These are phyloP conservation scores for Copidosoma aretas DNA, from an alignment of 2,888 invertebrate species.

Conservation along the genomic window DNA sequence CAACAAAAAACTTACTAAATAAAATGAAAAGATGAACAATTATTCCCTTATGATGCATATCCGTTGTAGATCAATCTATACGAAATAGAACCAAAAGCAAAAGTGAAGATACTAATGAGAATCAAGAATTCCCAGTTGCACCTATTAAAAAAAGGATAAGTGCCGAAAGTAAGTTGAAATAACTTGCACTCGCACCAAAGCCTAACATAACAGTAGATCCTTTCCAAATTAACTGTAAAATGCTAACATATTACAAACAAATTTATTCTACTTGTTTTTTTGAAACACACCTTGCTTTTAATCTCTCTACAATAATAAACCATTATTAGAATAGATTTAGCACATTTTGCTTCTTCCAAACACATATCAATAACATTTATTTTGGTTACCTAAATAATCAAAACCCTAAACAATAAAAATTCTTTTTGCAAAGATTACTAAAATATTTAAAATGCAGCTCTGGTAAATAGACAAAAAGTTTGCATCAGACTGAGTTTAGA, in stretches of 20 bases:
- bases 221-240: too few relatives aligned
- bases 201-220: too few relatives aligned
- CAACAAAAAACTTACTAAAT: too few relatives aligned
- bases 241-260: not conserved
- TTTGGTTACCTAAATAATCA: too few relatives aligned
- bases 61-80: constrained; percentile 52
- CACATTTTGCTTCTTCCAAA: too few relatives aligned
- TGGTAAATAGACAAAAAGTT: too few relatives aligned
- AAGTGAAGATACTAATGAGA: constrained; percentile 55
- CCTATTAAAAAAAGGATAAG: constrained; percentile 53
- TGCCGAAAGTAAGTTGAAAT: constrained; percentile 53
- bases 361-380: too few relatives aligned
- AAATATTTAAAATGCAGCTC: too few relatives aligned
- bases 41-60: constrained; percentile 23
- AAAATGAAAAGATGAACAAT: not conserved
- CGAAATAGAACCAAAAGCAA: constrained; percentile 53
- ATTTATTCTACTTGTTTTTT: not conserved
- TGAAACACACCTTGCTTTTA: not conserved
- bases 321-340: too few relatives aligned
- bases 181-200: not conserved
- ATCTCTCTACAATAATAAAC: not conserved
- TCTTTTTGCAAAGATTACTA: too few relatives aligned
- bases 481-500: too few relatives aligned
- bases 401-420: too few relatives aligned
- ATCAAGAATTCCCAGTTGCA: constrained; percentile 48